A percentile compares a stretch with the other conserved stretches of the same genome.
phyloP scores from a whole-genome alignment of 2,888 invertebrate genomes.

The Pristionchus fissidentatus region DNA sequence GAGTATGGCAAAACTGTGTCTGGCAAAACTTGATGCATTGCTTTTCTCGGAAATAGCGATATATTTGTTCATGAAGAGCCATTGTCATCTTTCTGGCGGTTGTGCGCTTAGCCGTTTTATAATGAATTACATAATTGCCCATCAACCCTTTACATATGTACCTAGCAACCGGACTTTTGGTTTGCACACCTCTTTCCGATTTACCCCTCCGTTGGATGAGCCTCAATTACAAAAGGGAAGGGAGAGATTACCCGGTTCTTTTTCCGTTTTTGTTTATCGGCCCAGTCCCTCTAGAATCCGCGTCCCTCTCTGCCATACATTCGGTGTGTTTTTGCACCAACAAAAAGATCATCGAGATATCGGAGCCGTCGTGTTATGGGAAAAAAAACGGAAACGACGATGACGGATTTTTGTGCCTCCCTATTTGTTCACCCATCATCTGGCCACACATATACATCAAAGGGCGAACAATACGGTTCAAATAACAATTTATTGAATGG shows the following conservation, averaged over 20 bases:
- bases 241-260: background rate
- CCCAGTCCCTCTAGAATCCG: conserved; percentile 31
- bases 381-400: conserved; percentile 9
- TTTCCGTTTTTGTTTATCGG: conserved; percentile 22
- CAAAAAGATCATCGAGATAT: background rate
- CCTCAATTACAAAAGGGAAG: conserved; percentile 24
- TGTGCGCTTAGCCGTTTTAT: no score
- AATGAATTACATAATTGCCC: no score
- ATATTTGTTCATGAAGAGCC: no score
- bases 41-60: no score
- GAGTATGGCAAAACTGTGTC: no score
- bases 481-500: background rate
- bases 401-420: background rate
- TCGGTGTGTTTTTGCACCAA: conserved; percentile 21
- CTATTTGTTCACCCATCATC: background rate
- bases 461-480: background rate
- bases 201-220: background rate
- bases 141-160: no score
- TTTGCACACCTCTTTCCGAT: no score
- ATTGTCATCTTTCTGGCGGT: no score
- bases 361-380: conserved; percentile 26
- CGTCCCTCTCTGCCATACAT: background rate
- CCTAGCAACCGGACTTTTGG: background rate
- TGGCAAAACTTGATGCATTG: no score
- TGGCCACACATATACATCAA: no score